Evolutionary conservation across 2,888 invertebrate genomes (phyloP).

Genomic region (Apamea monoglypha): DNA sequence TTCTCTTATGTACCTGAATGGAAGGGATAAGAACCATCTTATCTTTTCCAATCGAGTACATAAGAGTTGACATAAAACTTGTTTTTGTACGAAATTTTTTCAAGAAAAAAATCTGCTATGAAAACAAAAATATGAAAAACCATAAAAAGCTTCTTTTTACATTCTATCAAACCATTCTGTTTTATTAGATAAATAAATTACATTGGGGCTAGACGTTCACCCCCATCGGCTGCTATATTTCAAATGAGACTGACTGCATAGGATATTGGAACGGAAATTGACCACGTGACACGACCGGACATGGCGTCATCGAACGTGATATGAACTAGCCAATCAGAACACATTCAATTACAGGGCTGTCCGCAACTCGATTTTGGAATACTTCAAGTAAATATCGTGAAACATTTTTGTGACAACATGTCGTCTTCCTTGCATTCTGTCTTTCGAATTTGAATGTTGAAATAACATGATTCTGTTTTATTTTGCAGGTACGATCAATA

Average conservation of each 20-base stretch:
- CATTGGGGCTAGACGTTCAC: conserved; percentile 60
- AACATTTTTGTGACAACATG: neutral
- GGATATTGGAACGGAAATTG: conserved; percentile 88
- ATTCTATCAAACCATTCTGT: conserved; percentile 17
- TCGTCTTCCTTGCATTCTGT: neutral
- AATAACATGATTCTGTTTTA: conserved; percentile 47
- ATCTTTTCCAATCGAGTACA: no score
- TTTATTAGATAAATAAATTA: conserved; percentile 50
- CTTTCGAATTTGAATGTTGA: neutral
- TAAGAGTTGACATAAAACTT: no score
- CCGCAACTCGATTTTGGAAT: conserved; percentile 12
- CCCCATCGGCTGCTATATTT: conserved; percentile 59
- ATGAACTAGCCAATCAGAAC: conserved; percentile 85
- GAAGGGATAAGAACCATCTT: neutral
- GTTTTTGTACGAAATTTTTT: no score
- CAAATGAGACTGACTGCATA: conserved; percentile 77
- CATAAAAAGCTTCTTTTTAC: neutral
- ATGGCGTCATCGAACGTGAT: conserved; percentile 83
- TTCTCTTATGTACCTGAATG: neutral
- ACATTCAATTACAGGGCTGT: conserved; percentile 82
- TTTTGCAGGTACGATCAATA: conserved; percentile 80
- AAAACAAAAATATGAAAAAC: neutral
- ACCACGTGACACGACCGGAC: conserved; percentile 84
- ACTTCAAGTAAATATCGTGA: neutral
- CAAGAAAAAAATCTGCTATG: neutral